Base-by-base conservation (phyloP, 2,888 invertebrate species). In the Drosophila percnosoma region DNA sequence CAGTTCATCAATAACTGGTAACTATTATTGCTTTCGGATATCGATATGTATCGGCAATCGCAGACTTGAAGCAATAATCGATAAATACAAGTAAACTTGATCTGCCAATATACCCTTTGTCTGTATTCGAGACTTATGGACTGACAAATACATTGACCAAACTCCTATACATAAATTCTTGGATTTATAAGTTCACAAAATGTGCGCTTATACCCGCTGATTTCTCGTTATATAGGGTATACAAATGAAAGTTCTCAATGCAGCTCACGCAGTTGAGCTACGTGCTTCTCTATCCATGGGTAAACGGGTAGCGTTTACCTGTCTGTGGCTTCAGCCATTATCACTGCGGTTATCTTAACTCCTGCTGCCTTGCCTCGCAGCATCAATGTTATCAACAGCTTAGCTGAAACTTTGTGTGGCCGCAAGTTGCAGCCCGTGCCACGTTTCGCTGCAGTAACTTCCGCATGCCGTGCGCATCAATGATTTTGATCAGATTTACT, bases 401-500 rank as follows among this genome's bases (percentile, higher is more conserved):
- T 87, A 84, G 82, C 82, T 72, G 51, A 79, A 79, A 79, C 79
- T 79, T 79, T 78, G 21, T 36, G 71, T 51, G 58, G 66, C 69
- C 70, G 45, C 68, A 78, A 57, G 68, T 76, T 77, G 73, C 77
- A 72, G 68, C 68, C 78, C 61, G 75, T 62, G 65, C 55, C 74
- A 76, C 69, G 82, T 71, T 69, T 55, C 52, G 61, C 59, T 72
- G 68, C 77, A 77, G 74, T 73, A 64, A 53, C 73, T 77, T 79
- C 59, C 80, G 70, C 75, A 74, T 83, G 77, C 87, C 70, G 72
- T 79, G 76, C 83, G 83, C 85, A 83, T 86, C 86, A 82, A 88
- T 86, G 76, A 87, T 83, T 86, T 88, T 86, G 86, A 88, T 88
- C 83, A 86, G 86, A 86, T 88, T 86, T 88, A 73, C 82, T 75